These are phyloP conservation scores for Scartelaos histophorus DNA, from an alignment of 2,113 vertebrate species.

Conservation along the genomic window DNA sequence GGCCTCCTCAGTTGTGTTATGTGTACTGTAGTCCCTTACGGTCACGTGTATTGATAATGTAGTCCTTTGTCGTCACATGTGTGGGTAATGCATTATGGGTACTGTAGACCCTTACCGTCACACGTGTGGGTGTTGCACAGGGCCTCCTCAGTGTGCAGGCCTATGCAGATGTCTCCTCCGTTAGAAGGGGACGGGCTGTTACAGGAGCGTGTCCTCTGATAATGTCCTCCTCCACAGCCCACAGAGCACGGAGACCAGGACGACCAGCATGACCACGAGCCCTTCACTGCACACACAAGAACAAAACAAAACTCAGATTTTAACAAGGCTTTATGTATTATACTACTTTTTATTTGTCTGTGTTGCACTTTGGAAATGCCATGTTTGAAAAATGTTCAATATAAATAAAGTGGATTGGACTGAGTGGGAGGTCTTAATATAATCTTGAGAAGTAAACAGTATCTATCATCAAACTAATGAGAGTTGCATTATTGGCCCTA, in stretches of 20 bases:
- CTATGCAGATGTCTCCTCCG: slow-evolving; percentile 94
- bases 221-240: slow-evolving; percentile 93
- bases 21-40: too few species aligned
- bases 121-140: slow-evolving; percentile 93
- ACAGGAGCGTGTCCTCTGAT: slow-evolving; percentile 93
- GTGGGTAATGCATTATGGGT: slow-evolving; percentile 84
- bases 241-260: slow-evolving; percentile 95
- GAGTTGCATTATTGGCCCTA: too few species aligned
- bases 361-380: too few species aligned
- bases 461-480: too few species aligned
- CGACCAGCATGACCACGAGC: slow-evolving; percentile 97
- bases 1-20: too few species aligned
- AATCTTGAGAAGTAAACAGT: too few species aligned
- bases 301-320: neutral
- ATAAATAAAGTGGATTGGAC: too few species aligned
- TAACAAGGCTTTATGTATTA: neutral
- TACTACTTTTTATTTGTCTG: too few species aligned
- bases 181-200: slow-evolving; percentile 83
- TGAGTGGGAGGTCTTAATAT: too few species aligned
- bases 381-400: too few species aligned
- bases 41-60: neutral
- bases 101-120: slow-evolving; percentile 79
- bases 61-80: slow-evolving; percentile 87
- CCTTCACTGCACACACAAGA: slow-evolving; percentile 81
- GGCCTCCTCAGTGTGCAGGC: slow-evolving; percentile 95